A percentile compares a stretch with the other conserved stretches of the same genome.
These are phyloP conservation scores for Protonibea diacanthus DNA, from an alignment of 2,797 vertebrate species.

Conservation along the genomic window DNA sequence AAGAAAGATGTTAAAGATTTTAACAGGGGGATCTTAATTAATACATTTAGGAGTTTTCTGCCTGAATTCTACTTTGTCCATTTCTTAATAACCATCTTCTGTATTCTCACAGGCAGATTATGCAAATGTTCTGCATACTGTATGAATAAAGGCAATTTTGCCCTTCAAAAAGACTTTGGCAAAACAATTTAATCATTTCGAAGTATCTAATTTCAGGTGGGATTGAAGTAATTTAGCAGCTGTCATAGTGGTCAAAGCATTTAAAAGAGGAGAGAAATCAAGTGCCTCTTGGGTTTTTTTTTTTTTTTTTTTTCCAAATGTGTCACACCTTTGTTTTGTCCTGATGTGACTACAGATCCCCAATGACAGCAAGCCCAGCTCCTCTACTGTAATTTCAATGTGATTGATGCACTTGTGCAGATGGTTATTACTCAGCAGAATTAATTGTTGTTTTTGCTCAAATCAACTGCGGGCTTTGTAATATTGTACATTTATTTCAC, in stretches of 20 bases:
- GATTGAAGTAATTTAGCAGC: constrained; percentile 54
- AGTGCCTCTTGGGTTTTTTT: constrained; percentile 36
- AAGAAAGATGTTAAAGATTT: constrained; percentile 9
- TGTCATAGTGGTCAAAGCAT: constrained; percentile 48
- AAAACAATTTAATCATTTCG: constrained; percentile 54
- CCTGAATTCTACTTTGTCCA: constrained; percentile 7
- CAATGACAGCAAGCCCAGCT: constrained; percentile 14
- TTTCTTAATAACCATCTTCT: constrained; percentile 17
- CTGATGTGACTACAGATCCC: constrained; percentile 6
- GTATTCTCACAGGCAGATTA: constrained; percentile 14
- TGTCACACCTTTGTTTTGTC: constrained; percentile 20
- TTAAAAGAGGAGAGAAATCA: constrained; percentile 46
- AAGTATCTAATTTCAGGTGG: constrained; percentile 57
- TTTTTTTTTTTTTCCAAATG: constrained; percentile 18
- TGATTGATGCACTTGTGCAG: not conserved
- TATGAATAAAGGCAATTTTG: constrained; percentile 46
- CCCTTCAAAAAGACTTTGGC: constrained; percentile 39
- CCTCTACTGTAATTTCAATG: constrained; percentile 11
- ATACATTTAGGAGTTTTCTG: constrained; percentile 1
- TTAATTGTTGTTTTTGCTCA: not conserved
- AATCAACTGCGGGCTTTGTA: not conserved
- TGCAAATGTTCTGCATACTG: constrained; percentile 9
- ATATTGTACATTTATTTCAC: not conserved
- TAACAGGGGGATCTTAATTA: constrained; percentile 22
- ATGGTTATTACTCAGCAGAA: constrained; percentile 3